A percentile compares a stretch with the other conserved stretches of the same genome.
Conservation (phyloP, 2,797 vertebrate species). For the Protonibea diacanthus region DNA sequence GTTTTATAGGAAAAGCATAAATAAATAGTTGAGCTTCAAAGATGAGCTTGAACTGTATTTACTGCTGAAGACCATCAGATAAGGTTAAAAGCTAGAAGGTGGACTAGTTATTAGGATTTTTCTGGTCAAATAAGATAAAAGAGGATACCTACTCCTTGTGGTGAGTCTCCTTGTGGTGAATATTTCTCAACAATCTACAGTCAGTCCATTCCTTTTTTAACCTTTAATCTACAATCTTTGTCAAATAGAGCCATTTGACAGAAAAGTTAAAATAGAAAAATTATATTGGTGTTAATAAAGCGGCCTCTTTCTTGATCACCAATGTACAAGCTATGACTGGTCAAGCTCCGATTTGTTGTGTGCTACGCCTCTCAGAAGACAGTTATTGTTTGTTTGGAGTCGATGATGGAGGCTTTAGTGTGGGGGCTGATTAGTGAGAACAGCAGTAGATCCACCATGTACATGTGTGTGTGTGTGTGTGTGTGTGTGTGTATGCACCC, state of each 20-base stretch:
- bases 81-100: slow-evolving; percentile 3
- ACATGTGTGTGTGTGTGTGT: slow-evolving; percentile 14
- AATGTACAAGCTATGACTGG: background rate
- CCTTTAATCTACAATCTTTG: background rate
- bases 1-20: background rate
- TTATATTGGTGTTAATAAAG: background rate
- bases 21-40: background rate
- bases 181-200: background rate
- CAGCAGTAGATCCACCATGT: slow-evolving; percentile 32
- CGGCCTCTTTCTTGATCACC: too few relatives aligned
- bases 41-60: background rate
- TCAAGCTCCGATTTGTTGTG: background rate
- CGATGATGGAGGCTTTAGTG: slow-evolving; percentile 35
- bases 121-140: background rate
- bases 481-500: slow-evolving; percentile 19
- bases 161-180: too few relatives aligned
- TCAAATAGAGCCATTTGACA: background rate
- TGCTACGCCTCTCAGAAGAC: background rate
- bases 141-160: background rate
- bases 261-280: too few relatives aligned
- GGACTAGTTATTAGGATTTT: background rate
- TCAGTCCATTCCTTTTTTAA: background rate
- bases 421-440: slow-evolving; percentile 38
- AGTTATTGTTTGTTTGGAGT: slow-evolving; percentile 19
- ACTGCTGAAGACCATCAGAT: background rate